These are phyloP conservation scores for Brachionus calyciflorus DNA, from an alignment of 1,140 invertebrate genomes.

Conservation along the genomic window DNA sequence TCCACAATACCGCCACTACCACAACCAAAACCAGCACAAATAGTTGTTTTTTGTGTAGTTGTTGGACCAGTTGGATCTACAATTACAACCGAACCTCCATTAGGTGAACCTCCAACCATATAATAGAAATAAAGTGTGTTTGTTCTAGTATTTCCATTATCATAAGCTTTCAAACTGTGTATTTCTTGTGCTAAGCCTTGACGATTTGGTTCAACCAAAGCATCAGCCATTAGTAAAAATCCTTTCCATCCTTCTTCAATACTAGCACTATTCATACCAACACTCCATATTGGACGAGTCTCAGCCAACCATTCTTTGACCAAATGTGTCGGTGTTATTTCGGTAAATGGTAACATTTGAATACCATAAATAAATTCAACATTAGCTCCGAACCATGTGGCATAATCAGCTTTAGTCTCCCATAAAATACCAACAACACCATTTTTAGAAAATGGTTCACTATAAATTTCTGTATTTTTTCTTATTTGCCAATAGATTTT, in stretches of 20 bases:
- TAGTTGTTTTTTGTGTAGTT: neutral
- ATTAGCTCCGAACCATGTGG: conserved; percentile 35
- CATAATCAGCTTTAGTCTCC: conserved; percentile 39
- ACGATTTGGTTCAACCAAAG: conserved; percentile 25
- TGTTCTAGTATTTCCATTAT: conserved; percentile 20
- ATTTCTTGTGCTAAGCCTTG: neutral
- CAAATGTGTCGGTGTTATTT: conserved; percentile 20
- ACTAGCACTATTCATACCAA: neutral
- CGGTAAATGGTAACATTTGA: conserved; percentile 40
- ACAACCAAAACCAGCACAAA: neutral
- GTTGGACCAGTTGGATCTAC: neutral
- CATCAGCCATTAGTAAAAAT: conserved; percentile 23
- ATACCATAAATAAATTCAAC: conserved; percentile 39
- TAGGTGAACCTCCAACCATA: conserved; percentile 8
- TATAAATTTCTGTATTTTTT: neutral
- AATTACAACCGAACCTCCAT: neutral
- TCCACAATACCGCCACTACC: neutral
- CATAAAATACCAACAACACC: conserved; percentile 20
- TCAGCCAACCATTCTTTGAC: neutral
- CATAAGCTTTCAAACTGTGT: neutral
- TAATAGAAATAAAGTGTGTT: conserved; percentile 29
- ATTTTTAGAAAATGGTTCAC: conserved; percentile 15
- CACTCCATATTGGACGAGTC: conserved; percentile 7
- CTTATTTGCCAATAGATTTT: neutral
- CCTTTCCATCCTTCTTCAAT: conserved; percentile 39